Conservation (phyloP, 2,888 invertebrate species). For the Cryptophagus acutangulus region DNA sequence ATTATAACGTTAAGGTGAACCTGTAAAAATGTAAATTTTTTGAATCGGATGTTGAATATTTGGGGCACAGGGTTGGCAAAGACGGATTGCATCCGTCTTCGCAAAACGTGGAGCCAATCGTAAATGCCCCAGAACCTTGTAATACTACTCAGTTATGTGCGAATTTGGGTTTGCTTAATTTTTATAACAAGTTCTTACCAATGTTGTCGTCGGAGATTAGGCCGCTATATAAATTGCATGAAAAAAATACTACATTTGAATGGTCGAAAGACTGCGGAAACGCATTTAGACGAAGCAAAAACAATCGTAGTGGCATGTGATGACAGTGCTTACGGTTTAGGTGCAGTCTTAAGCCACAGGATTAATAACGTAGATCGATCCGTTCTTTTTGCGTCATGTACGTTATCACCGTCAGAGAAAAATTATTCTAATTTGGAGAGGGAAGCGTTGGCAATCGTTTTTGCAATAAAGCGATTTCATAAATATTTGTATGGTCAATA, state of each 20-base stretch:
- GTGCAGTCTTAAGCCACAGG: constrained; percentile 24
- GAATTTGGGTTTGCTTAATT: constrained; percentile 22
- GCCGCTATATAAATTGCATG: constrained; percentile 19
- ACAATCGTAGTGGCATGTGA: constrained; percentile 25
- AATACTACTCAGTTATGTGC: constrained; percentile 19
- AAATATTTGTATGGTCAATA: constrained; percentile 18
- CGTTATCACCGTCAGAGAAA: constrained; percentile 13
- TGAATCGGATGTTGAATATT: constrained; percentile 6
- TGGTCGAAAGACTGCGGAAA: constrained; percentile 23
- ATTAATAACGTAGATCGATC: constrained; percentile 21
- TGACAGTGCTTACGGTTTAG: constrained; percentile 25
- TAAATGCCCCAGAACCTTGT: no score
- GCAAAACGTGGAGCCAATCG: no score
- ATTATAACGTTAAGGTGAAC: constrained; percentile 12
- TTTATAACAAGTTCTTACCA: constrained; percentile 23
- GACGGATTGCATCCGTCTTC: no score
- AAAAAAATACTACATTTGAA: constrained; percentile 11
- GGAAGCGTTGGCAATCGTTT: constrained; percentile 17
- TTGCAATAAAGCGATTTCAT: constrained; percentile 18
- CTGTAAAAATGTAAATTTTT: constrained; percentile 10
- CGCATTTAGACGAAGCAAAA: constrained; percentile 24
- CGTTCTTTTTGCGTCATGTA: constrained; percentile 23
- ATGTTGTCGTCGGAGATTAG: constrained; percentile 22
- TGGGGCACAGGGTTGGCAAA: constrained; percentile 11
- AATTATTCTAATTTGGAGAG: constrained; percentile 16